Evolutionary conservation across 1,140 invertebrate genomes (phyloP).

Genomic region (Hesperophylax magnus): DNA sequence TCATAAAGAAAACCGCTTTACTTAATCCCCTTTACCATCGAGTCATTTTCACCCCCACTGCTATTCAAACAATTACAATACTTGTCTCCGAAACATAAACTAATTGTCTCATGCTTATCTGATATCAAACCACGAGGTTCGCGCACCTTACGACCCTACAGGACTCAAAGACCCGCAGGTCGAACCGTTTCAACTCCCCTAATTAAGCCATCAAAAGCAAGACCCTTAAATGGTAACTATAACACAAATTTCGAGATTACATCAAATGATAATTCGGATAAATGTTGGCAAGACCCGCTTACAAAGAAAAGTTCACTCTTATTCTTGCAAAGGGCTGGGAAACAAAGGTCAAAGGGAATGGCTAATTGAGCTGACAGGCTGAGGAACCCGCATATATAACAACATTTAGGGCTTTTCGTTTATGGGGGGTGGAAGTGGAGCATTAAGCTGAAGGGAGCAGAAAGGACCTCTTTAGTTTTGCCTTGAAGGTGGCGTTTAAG

Average conservation of each 20-base stretch:
- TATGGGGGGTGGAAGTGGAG: background rate
- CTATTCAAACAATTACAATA: too few species aligned
- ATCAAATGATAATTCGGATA: slow-evolving; percentile 18
- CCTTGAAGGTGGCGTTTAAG: too few species aligned
- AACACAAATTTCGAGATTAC: background rate
- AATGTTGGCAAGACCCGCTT: background rate
- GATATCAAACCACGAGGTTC: too few species aligned
- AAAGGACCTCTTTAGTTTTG: too few species aligned
- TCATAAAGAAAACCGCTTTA: too few species aligned
- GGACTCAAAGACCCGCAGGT: too few species aligned
- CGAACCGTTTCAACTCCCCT: background rate
- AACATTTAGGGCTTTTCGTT: background rate
- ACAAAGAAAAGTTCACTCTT: slow-evolving; percentile 10
- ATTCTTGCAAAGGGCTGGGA: background rate
- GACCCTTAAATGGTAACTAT: background rate
- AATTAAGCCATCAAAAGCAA: slow-evolving; percentile 13
- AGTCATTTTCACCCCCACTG: too few species aligned
- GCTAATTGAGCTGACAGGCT: slow-evolving; percentile 16
- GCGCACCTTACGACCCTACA: too few species aligned
- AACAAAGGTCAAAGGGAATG: slow-evolving; percentile 9
- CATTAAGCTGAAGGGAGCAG: background rate
- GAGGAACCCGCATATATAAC: background rate
- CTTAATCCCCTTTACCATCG: too few species aligned
- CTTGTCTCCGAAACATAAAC: too few species aligned
- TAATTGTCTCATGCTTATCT: too few species aligned